Evolutionary conservation across 2,797 vertebrate species (phyloP).

Genomic region (Sebastes nivosus): DNA sequence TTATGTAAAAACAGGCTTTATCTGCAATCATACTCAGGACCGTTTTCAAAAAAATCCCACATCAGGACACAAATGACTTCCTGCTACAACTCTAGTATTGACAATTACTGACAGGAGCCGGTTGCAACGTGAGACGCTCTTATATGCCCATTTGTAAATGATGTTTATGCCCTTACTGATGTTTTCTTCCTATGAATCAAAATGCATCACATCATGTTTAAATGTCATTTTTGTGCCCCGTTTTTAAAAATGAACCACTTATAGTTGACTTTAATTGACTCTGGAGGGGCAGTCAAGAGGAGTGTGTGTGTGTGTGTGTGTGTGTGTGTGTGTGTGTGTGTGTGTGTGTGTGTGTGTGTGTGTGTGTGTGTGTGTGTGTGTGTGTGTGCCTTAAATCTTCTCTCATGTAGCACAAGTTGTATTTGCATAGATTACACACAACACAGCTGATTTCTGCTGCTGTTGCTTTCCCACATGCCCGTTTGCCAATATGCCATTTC

Average conservation of each 20-base stretch:
- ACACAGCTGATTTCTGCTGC: background rate
- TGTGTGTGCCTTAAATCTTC: background rate
- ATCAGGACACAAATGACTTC: background rate
- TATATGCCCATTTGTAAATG: background rate
- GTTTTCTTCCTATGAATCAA: conserved; percentile 11
- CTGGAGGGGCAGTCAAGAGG: background rate
- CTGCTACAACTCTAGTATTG: background rate
- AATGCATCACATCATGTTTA: conserved; percentile 6
- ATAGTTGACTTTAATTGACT: conserved; percentile 1
- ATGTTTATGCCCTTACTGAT: background rate
- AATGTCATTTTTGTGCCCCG: background rate
- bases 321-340: background rate
- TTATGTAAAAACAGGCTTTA: background rate
- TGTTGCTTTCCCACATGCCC: background rate
- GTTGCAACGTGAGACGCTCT: background rate
- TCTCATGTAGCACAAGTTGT: background rate
- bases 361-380: background rate
- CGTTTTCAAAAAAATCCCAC: background rate
- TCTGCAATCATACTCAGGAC: background rate
- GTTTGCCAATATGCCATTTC: background rate
- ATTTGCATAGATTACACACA: background rate
- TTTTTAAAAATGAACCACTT: conserved; percentile 18
- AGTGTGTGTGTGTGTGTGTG: background rate
- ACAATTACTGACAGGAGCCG: background rate
- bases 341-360: too few species aligned